Base-by-base conservation (phyloP, 2,888 invertebrate genomes). In the Acrobasis consociella region DNA sequence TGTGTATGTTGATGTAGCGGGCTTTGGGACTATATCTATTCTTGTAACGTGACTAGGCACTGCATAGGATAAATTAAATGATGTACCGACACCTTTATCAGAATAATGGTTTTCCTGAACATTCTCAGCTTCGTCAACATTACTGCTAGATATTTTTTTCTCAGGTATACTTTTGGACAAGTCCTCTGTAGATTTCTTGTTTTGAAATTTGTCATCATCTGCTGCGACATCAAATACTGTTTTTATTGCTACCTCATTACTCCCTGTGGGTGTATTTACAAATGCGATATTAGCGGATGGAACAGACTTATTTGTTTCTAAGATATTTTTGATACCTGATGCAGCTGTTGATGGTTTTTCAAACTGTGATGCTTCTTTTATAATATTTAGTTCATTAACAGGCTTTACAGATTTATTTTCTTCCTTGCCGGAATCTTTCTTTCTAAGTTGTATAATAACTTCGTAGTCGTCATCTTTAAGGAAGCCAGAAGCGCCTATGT, bases 391-490 rank as follows among this genome's bases (percentile, higher is more conserved):
- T 69, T 66, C 61, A 58, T 42, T 13, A 42, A 7, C 59, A 53
- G 59, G 37, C 49, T 58, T 69, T 49, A 67, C 66, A 60, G 69
- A 67, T 52, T 68, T 67, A 8, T 65, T 67, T 31, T 65, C 63
- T 22, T 65, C 39, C 55, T 68, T 71, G 5, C 69, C 70, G 55
- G 69, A 71, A 38, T 82, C 86, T 72, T 89, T 91, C 65, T 91
- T 92, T 60, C 85, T 82, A 9, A 92, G 75, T 65, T 91, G 91
- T 72, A 92, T 89, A 9, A 91, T 75, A 11, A 92, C 88, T 84
- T 92, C 92, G 67, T 91, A 92, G 16, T 81, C 85, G 60, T 89
- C 82, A 66, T 89, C 80, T 73, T 85, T 86, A 9, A 91, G 74
- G 16, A 87, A 80, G 5, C 86, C 88, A 8, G 86, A 82, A 22